Conservation (phyloP, 2,797 vertebrate species). For the Perodicticus potto region DNA sequence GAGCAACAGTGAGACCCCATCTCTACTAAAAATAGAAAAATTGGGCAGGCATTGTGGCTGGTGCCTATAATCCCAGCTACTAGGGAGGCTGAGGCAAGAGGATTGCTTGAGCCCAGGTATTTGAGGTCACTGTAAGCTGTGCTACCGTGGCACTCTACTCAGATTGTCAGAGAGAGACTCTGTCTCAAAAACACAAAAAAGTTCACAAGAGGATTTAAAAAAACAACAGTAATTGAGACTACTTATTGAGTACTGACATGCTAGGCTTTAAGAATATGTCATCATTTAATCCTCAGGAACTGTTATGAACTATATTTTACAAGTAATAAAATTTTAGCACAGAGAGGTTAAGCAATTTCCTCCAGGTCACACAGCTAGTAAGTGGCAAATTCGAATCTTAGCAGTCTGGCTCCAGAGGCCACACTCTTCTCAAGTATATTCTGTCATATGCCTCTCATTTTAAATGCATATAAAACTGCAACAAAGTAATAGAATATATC, state of each 20-base stretch:
- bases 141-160: too few relatives aligned
- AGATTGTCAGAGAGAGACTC: too few relatives aligned
- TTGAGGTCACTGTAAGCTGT: too few relatives aligned
- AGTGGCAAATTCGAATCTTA: neutral
- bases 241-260: neutral
- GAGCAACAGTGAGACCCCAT: too few relatives aligned
- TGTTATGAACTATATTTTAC: neutral
- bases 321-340: conserved; percentile 4
- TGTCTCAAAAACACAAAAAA: too few relatives aligned
- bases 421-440: neutral
- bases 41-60: too few relatives aligned
- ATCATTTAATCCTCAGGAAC: neutral
- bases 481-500: neutral
- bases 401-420: neutral
- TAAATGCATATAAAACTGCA: neutral
- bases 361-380: conserved; percentile 23
- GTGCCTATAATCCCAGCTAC: too few relatives aligned
- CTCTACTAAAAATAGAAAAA: too few relatives aligned
- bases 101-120: too few relatives aligned
- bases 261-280: neutral
- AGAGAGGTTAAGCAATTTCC: conserved; percentile 45
- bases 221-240: neutral
- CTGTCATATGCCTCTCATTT: neutral
- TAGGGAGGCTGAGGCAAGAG: too few relatives aligned
- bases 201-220: neutral